Evolutionary conservation across 2,797 vertebrate genomes (phyloP).

Genomic region (Cyclopterus lumpus): DNA sequence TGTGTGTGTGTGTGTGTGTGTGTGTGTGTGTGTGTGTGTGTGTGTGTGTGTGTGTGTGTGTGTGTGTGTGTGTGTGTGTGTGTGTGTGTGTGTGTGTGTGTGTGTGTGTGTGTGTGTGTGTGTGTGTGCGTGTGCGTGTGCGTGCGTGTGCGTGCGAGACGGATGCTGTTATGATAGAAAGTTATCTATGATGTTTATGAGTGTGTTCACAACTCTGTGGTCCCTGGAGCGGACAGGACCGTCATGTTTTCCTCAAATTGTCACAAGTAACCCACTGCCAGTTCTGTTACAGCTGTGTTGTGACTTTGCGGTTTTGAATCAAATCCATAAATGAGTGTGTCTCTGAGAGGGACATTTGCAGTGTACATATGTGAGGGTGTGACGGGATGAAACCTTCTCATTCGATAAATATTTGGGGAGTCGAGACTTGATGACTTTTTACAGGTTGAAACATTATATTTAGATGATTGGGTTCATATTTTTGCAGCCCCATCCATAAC

Average conservation of each 20-base stretch:
- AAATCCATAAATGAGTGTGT: slow-evolving; percentile 39
- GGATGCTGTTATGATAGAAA: too few species aligned
- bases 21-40: too few species aligned
- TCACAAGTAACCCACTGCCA: slow-evolving; percentile 30
- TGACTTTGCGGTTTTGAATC: slow-evolving; percentile 50
- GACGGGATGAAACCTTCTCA: not conserved
- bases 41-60: too few species aligned
- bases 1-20: too few species aligned
- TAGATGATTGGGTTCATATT: slow-evolving; percentile 20
- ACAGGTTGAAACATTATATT: slow-evolving; percentile 19
- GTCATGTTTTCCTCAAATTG: slow-evolving; percentile 39
- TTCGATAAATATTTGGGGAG: slow-evolving; percentile 31
- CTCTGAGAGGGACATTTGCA: slow-evolving; percentile 3
- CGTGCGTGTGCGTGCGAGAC: too few species aligned
- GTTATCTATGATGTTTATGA: not conserved
- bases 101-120: too few species aligned
- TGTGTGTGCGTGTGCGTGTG: too few species aligned
- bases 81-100: too few species aligned
- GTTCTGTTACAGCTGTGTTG: slow-evolving; percentile 33
- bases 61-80: too few species aligned
- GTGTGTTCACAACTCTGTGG: slow-evolving; percentile 16
- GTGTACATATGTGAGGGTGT: not conserved
- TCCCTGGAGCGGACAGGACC: slow-evolving; percentile 25
- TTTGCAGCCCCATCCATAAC: slow-evolving; percentile 10
- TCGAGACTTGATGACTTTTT: slow-evolving; percentile 1